phyloP scores from a whole-genome alignment of 2,113 vertebrate species.

The Leucopsar rothschildi region DNA sequence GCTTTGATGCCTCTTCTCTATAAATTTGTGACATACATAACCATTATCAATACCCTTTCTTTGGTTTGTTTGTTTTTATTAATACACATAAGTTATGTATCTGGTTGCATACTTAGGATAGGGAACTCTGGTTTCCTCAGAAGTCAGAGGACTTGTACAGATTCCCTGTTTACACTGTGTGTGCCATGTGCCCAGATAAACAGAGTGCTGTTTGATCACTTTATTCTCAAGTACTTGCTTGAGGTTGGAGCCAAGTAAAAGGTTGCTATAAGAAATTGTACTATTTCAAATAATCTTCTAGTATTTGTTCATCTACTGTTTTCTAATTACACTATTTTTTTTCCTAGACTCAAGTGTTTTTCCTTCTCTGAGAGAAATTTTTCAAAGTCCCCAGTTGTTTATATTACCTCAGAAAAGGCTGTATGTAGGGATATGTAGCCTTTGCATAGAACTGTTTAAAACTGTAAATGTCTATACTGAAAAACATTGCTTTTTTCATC shows the following conservation, averaged over 20 bases:
- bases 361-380: background rate
- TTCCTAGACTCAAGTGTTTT: background rate
- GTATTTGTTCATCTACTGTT: background rate
- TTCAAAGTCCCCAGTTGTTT: background rate
- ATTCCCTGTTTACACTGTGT: fast-evolving
- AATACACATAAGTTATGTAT: background rate
- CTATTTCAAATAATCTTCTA: background rate
- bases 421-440: background rate
- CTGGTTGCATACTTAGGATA: background rate
- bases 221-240: background rate
- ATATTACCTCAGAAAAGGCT: background rate
- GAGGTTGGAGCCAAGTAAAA: background rate
- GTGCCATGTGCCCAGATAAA: background rate
- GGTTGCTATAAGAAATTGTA: background rate
- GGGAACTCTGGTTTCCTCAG: background rate
- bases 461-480: background rate
- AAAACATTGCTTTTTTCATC: background rate
- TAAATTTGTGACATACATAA: background rate
- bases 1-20: background rate
- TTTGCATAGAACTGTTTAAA: background rate
- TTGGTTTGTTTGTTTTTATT: background rate
- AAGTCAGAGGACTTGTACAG: background rate
- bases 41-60: background rate
- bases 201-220: background rate
- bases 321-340: background rate